phyloP scores from a whole-genome alignment of 2,888 invertebrate genomes.

The Proisotoma minuta region DNA sequence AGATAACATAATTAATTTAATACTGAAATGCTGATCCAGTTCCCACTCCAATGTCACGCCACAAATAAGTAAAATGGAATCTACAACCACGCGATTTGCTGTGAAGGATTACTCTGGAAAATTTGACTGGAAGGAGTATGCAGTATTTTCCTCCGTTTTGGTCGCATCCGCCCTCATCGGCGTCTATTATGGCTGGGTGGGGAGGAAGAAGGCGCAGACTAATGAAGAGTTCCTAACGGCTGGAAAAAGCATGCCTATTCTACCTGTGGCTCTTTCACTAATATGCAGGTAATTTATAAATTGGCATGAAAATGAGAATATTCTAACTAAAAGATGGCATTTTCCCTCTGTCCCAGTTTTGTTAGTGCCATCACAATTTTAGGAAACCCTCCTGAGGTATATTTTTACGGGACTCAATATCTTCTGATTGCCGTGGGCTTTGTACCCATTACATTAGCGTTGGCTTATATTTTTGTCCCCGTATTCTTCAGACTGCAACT shows the following conservation, averaged over 20 bases:
- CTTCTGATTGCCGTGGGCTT: constrained; percentile 47
- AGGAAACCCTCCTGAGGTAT: constrained; percentile 15
- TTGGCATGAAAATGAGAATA: no score
- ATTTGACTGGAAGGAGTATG: constrained; percentile 13
- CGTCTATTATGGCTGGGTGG: constrained; percentile 31
- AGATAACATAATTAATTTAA: no score
- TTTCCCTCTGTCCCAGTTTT: no score
- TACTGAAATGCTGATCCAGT: no score
- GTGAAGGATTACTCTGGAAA: background rate
- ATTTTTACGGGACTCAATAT: constrained; percentile 52
- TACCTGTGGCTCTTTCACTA: constrained; percentile 52
- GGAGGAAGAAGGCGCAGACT: constrained; percentile 26
- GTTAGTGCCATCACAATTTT: background rate
- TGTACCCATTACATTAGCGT: constrained; percentile 49
- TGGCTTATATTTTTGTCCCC: constrained; percentile 53
- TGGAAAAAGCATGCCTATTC: constrained; percentile 48
- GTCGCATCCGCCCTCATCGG: constrained; percentile 35
- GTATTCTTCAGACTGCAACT: constrained; percentile 52
- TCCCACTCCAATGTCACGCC: no score
- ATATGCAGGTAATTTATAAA: constrained; percentile 50
- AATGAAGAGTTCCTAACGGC: constrained; percentile 50
- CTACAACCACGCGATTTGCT: background rate
- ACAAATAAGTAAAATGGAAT: background rate
- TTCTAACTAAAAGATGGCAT: no score
- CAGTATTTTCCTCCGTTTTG: constrained; percentile 33